Percentiles rank a stretch among this genome's conserved stretches.
phyloP scores from a whole-genome alignment of 2,113 vertebrate species.

The Falcunculus frontatus region DNA sequence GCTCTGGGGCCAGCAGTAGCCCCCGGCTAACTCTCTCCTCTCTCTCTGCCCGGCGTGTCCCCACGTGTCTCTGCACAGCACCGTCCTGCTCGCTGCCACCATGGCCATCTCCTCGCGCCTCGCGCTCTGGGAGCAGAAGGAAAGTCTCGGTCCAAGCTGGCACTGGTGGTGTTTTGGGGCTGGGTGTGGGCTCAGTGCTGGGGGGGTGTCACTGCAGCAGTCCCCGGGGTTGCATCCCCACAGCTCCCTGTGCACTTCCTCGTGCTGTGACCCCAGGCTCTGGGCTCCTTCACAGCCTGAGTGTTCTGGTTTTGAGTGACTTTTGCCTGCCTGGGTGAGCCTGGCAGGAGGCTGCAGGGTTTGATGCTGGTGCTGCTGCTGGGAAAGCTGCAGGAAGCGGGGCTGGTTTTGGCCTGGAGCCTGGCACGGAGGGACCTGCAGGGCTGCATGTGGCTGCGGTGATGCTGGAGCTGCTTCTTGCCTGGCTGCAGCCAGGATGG shows the following conservation, averaged over 20 bases:
- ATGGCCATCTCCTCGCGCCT: conserved; percentile 97
- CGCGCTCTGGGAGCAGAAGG: conserved; percentile 97
- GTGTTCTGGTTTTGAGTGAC: rapidly evolving
- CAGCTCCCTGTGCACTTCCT: rapidly evolving
- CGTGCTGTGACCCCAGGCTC: rapidly evolving
- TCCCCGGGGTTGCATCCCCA: rapidly evolving
- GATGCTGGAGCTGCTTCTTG: not conserved
- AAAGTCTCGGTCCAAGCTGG: conserved; percentile 68
- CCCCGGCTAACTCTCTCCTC: not conserved
- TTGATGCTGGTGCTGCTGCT: not conserved
- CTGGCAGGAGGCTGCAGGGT: not conserved
- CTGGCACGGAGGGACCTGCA: not conserved
- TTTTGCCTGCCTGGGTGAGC: not conserved
- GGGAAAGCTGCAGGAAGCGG: rapidly evolving
- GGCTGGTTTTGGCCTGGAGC: not conserved
- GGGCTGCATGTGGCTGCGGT: not conserved
- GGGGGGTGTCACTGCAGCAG: not conserved
- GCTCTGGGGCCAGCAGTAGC: not conserved
- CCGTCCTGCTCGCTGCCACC: not conserved
- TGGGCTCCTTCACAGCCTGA: not conserved
- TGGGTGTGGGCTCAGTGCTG: not conserved
- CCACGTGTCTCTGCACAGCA: not conserved
- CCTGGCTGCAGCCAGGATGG: rapidly evolving
- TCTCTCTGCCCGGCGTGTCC: conserved; percentile 8
- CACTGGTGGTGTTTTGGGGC: not conserved